Conservation (phyloP, 2,888 invertebrate species). For the Stomorhina lunata region DNA sequence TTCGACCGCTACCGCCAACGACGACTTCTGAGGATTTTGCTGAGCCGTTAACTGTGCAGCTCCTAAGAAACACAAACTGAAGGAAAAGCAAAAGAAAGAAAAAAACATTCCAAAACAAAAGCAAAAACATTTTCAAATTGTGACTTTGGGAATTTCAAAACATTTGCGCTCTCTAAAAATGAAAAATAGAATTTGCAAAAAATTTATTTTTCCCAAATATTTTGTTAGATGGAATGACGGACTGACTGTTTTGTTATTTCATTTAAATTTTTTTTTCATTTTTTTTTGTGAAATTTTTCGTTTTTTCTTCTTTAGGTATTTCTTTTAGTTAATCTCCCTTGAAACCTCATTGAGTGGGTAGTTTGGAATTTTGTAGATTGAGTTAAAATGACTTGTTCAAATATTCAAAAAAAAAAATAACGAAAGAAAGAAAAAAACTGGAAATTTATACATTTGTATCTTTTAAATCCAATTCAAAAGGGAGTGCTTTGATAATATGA, state of each 20-base stretch:
- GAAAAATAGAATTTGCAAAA: slow-evolving; percentile 26
- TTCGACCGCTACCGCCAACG: slow-evolving; percentile 22
- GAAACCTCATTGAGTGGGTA: slow-evolving; percentile 33
- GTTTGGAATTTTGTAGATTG: slow-evolving; percentile 33
- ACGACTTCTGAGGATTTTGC: slow-evolving; percentile 37
- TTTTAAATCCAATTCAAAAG: too few species aligned
- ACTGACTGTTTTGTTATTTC: background rate
- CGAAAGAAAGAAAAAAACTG: too few species aligned
- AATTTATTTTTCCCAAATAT: background rate
- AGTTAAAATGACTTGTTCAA: slow-evolving; percentile 30
- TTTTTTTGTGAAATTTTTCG: background rate
- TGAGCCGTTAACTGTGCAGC: slow-evolving; percentile 41
- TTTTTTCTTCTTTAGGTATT: background rate
- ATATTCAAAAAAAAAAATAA: background rate
- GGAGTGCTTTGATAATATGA: too few species aligned
- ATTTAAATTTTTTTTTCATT: background rate
- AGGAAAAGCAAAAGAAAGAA: background rate
- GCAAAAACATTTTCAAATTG: slow-evolving; percentile 43
- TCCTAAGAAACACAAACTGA: background rate
- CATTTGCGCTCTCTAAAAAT: background rate
- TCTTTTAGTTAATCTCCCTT: background rate
- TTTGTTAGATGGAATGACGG: background rate
- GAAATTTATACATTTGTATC: background rate
- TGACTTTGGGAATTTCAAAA: slow-evolving; percentile 58
- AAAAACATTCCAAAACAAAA: slow-evolving; percentile 48